Conservation (phyloP, 2,888 invertebrate species). For the Caenorhabditis becei region DNA sequence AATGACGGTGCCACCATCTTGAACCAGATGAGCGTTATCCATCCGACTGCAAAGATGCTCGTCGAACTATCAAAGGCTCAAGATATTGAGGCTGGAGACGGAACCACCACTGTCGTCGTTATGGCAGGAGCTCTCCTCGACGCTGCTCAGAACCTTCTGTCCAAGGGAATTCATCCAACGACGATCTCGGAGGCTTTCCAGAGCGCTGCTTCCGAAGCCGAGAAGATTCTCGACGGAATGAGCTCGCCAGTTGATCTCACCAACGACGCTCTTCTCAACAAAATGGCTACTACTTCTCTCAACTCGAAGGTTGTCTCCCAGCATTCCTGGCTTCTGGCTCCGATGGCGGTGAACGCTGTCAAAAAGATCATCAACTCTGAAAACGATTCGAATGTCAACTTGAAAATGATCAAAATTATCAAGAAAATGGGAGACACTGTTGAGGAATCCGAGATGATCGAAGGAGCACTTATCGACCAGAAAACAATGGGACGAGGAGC, state of each 20-base stretch:
- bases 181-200: constrained; percentile 98
- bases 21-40: constrained; percentile 98
- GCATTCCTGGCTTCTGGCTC: constrained; percentile 94
- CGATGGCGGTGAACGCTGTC: constrained; percentile 97
- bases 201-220: constrained; percentile 87
- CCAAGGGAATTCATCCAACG: constrained; percentile 94
- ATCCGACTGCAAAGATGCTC: constrained; percentile 99
- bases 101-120: constrained; percentile 96
- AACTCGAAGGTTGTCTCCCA: constrained; percentile 99
- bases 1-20: constrained; percentile 99
- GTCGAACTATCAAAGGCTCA: constrained; percentile 97
- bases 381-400: constrained; percentile 89
- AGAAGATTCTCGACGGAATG: constrained; percentile 88
- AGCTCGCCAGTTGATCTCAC: constrained; percentile 90
- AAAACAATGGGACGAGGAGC: constrained; percentile 91
- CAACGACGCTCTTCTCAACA: constrained; percentile 91
- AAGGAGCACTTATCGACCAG: constrained; percentile 95
- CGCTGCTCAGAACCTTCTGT: constrained; percentile 92
- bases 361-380: constrained; percentile 89
- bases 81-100: constrained; percentile 99
- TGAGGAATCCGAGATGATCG: constrained; percentile 92
- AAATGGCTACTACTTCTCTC: constrained; percentile 96
- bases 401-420: constrained; percentile 95
- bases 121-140: constrained; percentile 96
- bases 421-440: constrained; percentile 89